Base-by-base conservation (phyloP, 2,113 vertebrate genomes). In the Egretta garzetta region DNA sequence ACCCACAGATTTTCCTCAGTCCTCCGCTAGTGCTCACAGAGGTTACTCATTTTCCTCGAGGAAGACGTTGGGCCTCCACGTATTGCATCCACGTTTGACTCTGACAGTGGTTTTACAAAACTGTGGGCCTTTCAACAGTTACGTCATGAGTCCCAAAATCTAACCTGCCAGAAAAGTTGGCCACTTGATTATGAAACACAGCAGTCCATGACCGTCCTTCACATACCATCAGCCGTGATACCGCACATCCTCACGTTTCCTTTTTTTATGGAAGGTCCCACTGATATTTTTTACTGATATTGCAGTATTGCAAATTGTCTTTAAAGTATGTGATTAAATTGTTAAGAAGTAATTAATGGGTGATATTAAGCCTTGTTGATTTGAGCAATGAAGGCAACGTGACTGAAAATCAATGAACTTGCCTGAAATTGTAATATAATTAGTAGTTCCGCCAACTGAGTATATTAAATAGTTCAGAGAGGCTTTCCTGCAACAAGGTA, bases 331-430 rank as follows among this genome's bases (percentile, higher is more conserved):
- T 50, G 70, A 91, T 60, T 20, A 30, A 88, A 81, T 79, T 39
- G 62, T 87, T 80, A 80, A 85, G 39, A 80, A 96, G 49, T 63
- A 76, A 75, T 83, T 94, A 96, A 71, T 53, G 47, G 30, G 43
- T 73, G n/a, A 58, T 80, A 71, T n/a, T 90, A 80, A 91, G 45
- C 37, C 75, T 87, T 86, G 60, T 95, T 92, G 83, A 49, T 82
- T 80, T 88, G 53, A 93, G 85, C 72, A 81, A 33, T 37, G 83
- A 94, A 94, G 93, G 50, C 53, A 60, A 73, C 87, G 45, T 86
- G 56, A 86, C 70, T 95, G 81, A 96, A 98, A 97, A 95, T 95
- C 91, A 76, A 80, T 93, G 71, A 81, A 35, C 81, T 66, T 94
- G 63, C 90, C 64, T 84, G 88, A 92, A n/a, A 94, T 66, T 32